Evolutionary conservation across 2,113 vertebrate genomes (phyloP).

Genomic region (Pseudorasbora parva): DNA sequence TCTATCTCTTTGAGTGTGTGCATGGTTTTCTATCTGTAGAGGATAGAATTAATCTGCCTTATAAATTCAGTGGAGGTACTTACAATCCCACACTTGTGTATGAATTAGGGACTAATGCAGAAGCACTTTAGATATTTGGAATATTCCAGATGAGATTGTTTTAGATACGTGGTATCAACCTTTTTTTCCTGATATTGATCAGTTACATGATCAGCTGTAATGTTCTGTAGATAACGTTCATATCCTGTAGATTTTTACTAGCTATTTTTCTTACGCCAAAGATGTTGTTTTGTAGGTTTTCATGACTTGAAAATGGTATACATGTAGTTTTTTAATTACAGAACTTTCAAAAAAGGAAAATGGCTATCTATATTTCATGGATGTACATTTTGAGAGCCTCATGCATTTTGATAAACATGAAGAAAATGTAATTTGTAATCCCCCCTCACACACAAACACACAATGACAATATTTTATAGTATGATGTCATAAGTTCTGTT

Average conservation of each 20-base stretch:
- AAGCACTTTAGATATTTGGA: constrained; percentile 99
- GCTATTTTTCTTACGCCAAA: constrained; percentile 82
- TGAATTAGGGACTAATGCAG: constrained; percentile 80
- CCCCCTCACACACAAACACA: neutral
- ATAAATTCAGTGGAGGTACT: constrained; percentile 66
- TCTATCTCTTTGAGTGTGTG: constrained; percentile 7
- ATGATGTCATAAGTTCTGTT: neutral
- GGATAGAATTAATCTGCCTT: constrained; percentile 72
- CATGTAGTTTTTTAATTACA: constrained; percentile 74
- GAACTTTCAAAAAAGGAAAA: constrained; percentile 67
- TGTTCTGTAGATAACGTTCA: constrained; percentile 66
- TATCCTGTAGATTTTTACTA: constrained; percentile 65
- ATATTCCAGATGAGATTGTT: constrained; percentile 85
- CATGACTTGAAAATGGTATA: constrained; percentile 69
- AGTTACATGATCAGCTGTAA: constrained; percentile 94
- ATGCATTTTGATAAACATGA: constrained; percentile 55
- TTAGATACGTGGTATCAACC: constrained; percentile 91
- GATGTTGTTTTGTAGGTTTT: constrained; percentile 71
- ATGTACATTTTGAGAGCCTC: constrained; percentile 50
- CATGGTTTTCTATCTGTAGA: constrained; percentile 34
- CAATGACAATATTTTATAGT: constrained; percentile 37
- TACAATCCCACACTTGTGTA: constrained; percentile 52
- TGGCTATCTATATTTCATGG: constrained; percentile 61
- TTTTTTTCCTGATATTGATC: constrained; percentile 82
- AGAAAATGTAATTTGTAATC: constrained; percentile 58